Percentiles rank a stretch among this genome's conserved stretches.
Conservation (phyloP, 2,797 vertebrate genomes). For the Chrosomus eos region DNA sequence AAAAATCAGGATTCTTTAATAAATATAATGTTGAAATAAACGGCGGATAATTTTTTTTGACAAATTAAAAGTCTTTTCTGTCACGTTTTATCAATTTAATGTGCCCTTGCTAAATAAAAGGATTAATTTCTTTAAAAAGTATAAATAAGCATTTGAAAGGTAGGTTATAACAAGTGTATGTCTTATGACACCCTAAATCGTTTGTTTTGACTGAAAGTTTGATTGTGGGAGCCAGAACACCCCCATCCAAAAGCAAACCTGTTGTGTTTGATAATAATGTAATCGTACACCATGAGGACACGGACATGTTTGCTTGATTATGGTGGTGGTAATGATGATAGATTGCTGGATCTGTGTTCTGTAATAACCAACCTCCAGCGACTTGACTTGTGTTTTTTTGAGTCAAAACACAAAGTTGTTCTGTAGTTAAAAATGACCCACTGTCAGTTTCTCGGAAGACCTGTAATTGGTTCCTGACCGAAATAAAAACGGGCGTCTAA, state of each 20-base stretch:
- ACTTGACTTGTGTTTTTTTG: conserved; percentile 28
- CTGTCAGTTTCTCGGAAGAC: conserved; percentile 35
- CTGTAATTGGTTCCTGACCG: conserved; percentile 46
- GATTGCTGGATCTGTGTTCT: conserved; percentile 64
- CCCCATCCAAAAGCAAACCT: not conserved
- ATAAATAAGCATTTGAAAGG: not conserved
- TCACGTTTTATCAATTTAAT: not conserved
- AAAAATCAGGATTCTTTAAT: not conserved
- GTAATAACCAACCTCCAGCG: conserved; percentile 49
- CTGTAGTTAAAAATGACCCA: conserved; percentile 51
- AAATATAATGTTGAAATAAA: not conserved
- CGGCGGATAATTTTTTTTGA: too few relatives aligned
- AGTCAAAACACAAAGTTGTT: conserved; percentile 48
- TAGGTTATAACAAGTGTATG: not conserved
- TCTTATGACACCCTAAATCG: not conserved
- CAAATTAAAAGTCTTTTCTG: not conserved
- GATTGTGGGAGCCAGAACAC: not conserved
- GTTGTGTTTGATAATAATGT: conserved; percentile 30
- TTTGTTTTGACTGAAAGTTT: not conserved
- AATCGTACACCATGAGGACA: conserved; percentile 30
- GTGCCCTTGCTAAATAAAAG: not conserved
- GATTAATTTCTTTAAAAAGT: not conserved
- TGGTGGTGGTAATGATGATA: conserved; percentile 61
- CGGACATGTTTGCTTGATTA: conserved; percentile 60
- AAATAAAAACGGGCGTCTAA: conserved; percentile 24